These are phyloP conservation scores for Gadus macrocephalus DNA, from an alignment of 2,113 vertebrate species.

Conservation along the genomic window DNA sequence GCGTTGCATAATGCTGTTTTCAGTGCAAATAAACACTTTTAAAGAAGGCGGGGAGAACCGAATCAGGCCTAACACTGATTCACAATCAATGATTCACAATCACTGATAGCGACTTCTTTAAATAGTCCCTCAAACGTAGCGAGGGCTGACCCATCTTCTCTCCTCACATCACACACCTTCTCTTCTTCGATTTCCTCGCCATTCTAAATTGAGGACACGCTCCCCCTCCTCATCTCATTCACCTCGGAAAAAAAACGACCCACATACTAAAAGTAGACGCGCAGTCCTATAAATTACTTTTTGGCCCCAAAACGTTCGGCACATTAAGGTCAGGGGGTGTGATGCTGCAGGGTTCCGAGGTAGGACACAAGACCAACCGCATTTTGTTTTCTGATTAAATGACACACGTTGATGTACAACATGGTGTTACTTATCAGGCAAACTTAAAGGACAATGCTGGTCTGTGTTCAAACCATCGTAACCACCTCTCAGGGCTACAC, in stretches of 20 bases:
- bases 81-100: conserved; percentile 30
- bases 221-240: neutral
- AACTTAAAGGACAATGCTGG: too few species aligned
- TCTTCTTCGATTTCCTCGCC: conserved; percentile 33
- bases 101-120: conserved; percentile 35
- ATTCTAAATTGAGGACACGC: neutral
- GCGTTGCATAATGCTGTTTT: neutral
- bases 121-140: conserved; percentile 42
- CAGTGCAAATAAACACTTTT: neutral
- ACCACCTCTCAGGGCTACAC: too few species aligned
- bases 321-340: conserved; percentile 40
- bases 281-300: conserved; percentile 31
- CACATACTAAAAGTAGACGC: conserved; percentile 62
- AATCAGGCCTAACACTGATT: conserved; percentile 51
- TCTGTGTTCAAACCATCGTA: too few species aligned
- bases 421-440: too few species aligned
- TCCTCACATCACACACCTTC: conserved; percentile 43
- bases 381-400: too few species aligned
- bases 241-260: conserved; percentile 50
- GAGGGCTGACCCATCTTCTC: conserved; percentile 41
- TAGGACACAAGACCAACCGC: neutral
- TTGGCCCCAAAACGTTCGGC: conserved; percentile 42
- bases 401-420: too few species aligned
- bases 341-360: neutral
- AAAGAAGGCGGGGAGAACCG: conserved; percentile 9